A percentile compares a stretch with the other conserved stretches of the same genome.
These are phyloP conservation scores for Heliconius himera DNA, from an alignment of 1,140 invertebrate genomes.

Conservation along the genomic window DNA sequence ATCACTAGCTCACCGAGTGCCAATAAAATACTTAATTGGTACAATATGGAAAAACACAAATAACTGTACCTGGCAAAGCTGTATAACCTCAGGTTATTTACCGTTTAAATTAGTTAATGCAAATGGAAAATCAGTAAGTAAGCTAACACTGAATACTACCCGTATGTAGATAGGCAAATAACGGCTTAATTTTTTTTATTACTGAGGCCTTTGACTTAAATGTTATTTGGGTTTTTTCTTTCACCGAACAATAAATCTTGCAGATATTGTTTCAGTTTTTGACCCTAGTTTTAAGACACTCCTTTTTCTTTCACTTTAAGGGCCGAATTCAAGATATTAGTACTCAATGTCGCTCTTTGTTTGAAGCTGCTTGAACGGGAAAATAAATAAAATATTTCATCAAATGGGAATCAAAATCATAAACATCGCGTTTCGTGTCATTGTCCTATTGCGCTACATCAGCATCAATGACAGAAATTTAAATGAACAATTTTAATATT, in stretches of 20 bases:
- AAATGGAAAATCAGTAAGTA: not conserved
- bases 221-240: not conserved
- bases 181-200: not conserved
- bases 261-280: no score
- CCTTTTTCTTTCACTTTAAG: no score
- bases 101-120: constrained; percentile 6
- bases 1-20: not conserved
- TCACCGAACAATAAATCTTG: not conserved
- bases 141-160: not conserved
- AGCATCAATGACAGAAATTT: no score
- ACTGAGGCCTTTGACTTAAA: not conserved
- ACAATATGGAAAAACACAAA: not conserved
- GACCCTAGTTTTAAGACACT: no score
- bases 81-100: not conserved
- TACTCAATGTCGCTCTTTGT: no score
- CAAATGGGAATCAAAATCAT: no score
- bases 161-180: not conserved
- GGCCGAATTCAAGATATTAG: no score
- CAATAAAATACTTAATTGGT: not conserved
- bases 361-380: no score
- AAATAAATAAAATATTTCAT: no score
- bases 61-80: not conserved
- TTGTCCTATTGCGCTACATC: no score
- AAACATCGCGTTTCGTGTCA: no score
- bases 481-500: no score